These are phyloP conservation scores for Bombus vancouverensis DNA, from an alignment of 1,140 invertebrate species.

Conservation along the genomic window DNA sequence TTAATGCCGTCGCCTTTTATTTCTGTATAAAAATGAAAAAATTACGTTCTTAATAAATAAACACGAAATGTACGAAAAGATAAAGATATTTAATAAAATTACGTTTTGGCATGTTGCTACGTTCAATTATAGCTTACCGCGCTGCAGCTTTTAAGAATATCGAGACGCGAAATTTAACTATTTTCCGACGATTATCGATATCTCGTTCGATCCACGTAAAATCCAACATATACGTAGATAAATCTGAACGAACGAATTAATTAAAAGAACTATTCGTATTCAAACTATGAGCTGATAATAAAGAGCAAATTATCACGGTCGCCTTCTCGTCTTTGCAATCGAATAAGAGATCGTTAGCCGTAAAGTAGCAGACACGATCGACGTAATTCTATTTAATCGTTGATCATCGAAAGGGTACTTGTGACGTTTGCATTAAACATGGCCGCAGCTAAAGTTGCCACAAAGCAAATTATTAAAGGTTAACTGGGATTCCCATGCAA, in stretches of 20 bases:
- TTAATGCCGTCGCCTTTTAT: not conserved
- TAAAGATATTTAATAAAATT: not conserved
- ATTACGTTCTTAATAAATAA: not conserved
- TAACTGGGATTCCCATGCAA: not conserved
- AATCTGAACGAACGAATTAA: not conserved
- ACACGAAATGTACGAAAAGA: not conserved
- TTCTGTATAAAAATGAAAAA: not conserved
- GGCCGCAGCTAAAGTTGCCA: too few relatives aligned
- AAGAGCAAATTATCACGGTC: not conserved
- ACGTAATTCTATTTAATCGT: not conserved
- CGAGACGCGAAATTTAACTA: not conserved
- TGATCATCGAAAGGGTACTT: not conserved
- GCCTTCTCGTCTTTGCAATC: not conserved
- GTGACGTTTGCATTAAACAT: not conserved
- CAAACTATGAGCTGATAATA: not conserved
- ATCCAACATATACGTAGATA: not conserved
- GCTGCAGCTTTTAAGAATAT: not conserved
- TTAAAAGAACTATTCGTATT: not conserved
- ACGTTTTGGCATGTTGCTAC: too few relatives aligned
- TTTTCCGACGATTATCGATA: not conserved
- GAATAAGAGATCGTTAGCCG: not conserved
- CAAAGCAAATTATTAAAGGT: constrained; percentile 2
- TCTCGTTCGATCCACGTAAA: too few relatives aligned
- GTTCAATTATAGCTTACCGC: too few relatives aligned
- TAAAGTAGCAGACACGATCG: not conserved